These are phyloP conservation scores for Kryptolebias ocellatus DNA, from an alignment of 2,797 vertebrate species.

Conservation along the genomic window DNA sequence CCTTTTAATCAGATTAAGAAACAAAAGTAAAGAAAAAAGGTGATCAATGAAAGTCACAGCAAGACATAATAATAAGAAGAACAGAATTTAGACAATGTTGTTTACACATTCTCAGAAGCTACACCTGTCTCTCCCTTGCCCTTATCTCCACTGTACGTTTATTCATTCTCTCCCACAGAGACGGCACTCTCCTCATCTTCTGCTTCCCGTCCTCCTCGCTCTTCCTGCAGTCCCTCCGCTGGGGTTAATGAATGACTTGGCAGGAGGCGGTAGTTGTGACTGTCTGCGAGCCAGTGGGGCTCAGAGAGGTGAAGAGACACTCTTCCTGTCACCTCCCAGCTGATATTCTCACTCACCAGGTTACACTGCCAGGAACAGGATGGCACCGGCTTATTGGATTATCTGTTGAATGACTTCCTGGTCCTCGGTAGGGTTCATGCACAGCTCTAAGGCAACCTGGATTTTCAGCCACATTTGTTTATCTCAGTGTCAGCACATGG, in stretches of 20 bases:
- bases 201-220: constrained; percentile 50
- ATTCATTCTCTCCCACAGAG: constrained; percentile 60
- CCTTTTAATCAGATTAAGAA: constrained; percentile 11
- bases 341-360: constrained; percentile 67
- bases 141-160: constrained; percentile 55
- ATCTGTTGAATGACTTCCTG: constrained; percentile 67
- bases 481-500: constrained; percentile 37
- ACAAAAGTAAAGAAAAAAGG: constrained; percentile 26
- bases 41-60: constrained; percentile 42
- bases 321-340: constrained; percentile 72
- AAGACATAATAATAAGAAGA: constrained; percentile 47
- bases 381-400: constrained; percentile 69
- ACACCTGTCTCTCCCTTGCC: constrained; percentile 1
- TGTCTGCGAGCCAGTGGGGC: constrained; percentile 51
- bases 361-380: constrained; percentile 66
- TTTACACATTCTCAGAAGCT: constrained; percentile 20
- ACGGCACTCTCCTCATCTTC: constrained; percentile 58
- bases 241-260: constrained; percentile 76
- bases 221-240: constrained; percentile 55
- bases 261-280: constrained; percentile 63
- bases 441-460: constrained; percentile 38
- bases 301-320: constrained; percentile 67
- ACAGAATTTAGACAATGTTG: constrained; percentile 35
- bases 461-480: constrained; percentile 51
- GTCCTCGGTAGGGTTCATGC: constrained; percentile 39